Conservation (phyloP, 2,797 vertebrate genomes). For the Spondyliosoma cantharus region DNA sequence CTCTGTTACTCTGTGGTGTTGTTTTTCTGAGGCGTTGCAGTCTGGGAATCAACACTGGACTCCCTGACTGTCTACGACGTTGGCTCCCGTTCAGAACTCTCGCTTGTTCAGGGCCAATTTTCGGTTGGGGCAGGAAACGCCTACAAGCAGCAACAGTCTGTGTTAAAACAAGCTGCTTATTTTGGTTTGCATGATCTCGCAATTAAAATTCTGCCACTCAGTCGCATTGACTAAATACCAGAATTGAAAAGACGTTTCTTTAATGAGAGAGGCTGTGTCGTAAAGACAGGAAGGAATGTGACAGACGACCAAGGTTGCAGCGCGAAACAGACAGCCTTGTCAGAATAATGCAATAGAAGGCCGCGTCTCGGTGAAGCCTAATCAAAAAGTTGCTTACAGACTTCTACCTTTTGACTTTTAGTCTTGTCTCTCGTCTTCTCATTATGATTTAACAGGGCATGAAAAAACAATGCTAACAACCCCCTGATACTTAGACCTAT, state of each 20-base stretch:
- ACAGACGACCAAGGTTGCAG: neutral
- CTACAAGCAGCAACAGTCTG: conserved; percentile 39
- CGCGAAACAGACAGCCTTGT: neutral
- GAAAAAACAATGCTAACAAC: conserved; percentile 66
- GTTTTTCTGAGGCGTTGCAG: conserved; percentile 11
- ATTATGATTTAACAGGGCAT: conserved; percentile 73
- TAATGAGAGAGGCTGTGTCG: neutral
- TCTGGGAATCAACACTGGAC: conserved; percentile 33
- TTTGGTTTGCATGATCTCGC: conserved; percentile 23
- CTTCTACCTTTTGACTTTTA: conserved; percentile 35
- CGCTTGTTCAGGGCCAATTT: conserved; percentile 41
- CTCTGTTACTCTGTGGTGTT: conserved; percentile 17
- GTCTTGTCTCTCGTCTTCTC: conserved; percentile 49
- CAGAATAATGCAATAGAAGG: neutral
- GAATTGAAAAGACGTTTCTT: conserved; percentile 10
- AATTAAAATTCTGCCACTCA: conserved; percentile 17
- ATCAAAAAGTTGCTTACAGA: conserved; percentile 35
- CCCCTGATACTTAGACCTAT: conserved; percentile 71
- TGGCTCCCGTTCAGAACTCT: conserved; percentile 47
- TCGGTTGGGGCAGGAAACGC: conserved; percentile 47
- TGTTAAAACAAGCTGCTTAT: conserved; percentile 37
- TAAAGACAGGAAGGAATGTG: neutral
- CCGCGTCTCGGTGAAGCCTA: neutral
- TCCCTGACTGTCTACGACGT: conserved; percentile 29
- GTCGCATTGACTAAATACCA: neutral